Conservation (phyloP, 2,888 invertebrate genomes). For the Listrodromus nycthemerus region DNA sequence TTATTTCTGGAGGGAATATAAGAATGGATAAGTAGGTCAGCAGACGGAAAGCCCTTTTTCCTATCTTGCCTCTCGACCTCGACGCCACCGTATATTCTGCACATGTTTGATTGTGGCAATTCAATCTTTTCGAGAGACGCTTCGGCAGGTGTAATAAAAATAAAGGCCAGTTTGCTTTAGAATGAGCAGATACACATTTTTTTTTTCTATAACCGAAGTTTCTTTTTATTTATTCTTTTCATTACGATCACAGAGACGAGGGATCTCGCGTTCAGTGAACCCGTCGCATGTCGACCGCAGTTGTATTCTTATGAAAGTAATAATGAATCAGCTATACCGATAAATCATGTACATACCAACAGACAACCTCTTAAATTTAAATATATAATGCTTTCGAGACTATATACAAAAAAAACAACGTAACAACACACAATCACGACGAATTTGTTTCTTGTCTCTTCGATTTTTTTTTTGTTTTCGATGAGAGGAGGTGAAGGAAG, state of each 20-base stretch:
- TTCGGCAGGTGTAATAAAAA: not conserved
- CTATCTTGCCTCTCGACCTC: not conserved
- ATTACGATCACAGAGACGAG: slow-evolving; percentile 57
- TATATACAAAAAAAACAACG: slow-evolving; percentile 74
- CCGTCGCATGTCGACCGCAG: slow-evolving; percentile 39
- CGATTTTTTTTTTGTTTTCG: not conserved
- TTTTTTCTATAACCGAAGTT: slow-evolving; percentile 64
- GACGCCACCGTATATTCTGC: not conserved
- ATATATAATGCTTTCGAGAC: slow-evolving; percentile 74
- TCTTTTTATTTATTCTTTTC: slow-evolving; percentile 61
- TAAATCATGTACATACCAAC: slow-evolving; percentile 79
- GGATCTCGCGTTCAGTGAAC: slow-evolving; percentile 15
- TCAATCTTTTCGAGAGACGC: not conserved
- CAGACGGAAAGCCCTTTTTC: not conserved
- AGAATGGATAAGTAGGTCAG: slow-evolving; percentile 30
- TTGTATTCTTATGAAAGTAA: slow-evolving; percentile 66
- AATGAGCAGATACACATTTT: slow-evolving; percentile 2
- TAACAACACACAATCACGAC: slow-evolving; percentile 77
- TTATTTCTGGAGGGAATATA: slow-evolving; percentile 8
- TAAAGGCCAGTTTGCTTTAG: not conserved
- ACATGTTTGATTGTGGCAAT: not conserved
- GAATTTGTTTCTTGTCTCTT: slow-evolving; percentile 53
- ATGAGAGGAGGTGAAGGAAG: not conserved
- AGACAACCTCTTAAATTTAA: slow-evolving; percentile 78
- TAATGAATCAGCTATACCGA: slow-evolving; percentile 72